A percentile compares a stretch with the other conserved stretches of the same genome.
phyloP scores from a whole-genome alignment of 2,113 vertebrate genomes.

The Merops nubicus region DNA sequence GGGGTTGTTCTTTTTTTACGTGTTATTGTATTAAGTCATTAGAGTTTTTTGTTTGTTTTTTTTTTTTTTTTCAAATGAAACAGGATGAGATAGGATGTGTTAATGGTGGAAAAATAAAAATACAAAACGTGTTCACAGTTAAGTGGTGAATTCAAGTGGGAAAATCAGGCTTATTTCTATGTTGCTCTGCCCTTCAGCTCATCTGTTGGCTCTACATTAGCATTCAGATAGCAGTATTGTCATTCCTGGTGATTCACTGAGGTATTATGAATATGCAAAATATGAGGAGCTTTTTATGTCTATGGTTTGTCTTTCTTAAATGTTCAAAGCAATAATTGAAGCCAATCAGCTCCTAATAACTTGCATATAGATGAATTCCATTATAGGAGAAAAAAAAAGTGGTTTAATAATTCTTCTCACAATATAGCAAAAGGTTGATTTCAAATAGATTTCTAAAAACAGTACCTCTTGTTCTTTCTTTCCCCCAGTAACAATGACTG shows the following conservation, averaged over 20 bases:
- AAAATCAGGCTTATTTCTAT: slow-evolving; percentile 51
- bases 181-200: slow-evolving; percentile 70
- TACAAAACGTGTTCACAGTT: neutral
- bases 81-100: neutral
- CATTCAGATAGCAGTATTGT: slow-evolving; percentile 64
- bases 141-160: slow-evolving; percentile 6
- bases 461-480: neutral
- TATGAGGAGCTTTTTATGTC: slow-evolving; percentile 59
- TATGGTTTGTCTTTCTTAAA: slow-evolving; percentile 66
- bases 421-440: neutral
- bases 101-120: neutral
- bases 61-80: neutral
- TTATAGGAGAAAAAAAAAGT: neutral
- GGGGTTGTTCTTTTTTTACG: fast-evolving
- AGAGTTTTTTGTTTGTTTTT: neutral
- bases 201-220: slow-evolving; percentile 64
- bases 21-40: neutral
- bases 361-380: slow-evolving; percentile 39
- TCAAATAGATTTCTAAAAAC: slow-evolving; percentile 7
- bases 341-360: slow-evolving; percentile 62
- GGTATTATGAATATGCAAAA: slow-evolving; percentile 76
- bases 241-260: slow-evolving; percentile 66
- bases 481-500: neutral
- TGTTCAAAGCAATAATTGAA: slow-evolving; percentile 65
- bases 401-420: slow-evolving; percentile 46